Evolutionary conservation across 2,797 vertebrate species (phyloP).

Genomic region (Labeo calbasu): DNA sequence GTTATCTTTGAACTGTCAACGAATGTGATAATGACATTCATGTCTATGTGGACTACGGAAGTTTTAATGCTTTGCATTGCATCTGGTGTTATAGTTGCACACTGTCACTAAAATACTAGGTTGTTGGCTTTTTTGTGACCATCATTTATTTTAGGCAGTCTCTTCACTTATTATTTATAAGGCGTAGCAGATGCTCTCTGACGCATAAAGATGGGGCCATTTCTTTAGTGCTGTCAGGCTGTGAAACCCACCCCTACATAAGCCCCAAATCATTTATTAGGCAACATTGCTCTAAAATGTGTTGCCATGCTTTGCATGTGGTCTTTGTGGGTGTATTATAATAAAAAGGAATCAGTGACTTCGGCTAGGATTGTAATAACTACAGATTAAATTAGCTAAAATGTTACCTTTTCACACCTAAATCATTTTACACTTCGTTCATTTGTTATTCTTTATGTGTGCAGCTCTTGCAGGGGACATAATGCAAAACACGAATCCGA

Average conservation of each 20-base stretch:
- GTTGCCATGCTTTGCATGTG: not conserved
- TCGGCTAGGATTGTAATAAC: not conserved
- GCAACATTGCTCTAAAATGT: not conserved
- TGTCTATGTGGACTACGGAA: not conserved
- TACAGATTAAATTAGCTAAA: not conserved
- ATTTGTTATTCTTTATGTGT: not conserved
- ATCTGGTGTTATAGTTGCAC: not conserved
- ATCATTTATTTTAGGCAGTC: constrained; percentile 51
- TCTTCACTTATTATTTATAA: constrained; percentile 62
- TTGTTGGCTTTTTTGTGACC: constrained; percentile 20
- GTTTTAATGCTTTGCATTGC: not conserved
- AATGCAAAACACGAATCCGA: not conserved
- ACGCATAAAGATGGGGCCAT: constrained; percentile 53
- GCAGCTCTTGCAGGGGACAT: not conserved
- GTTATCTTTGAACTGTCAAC: not conserved
- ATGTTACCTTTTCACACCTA: not conserved
- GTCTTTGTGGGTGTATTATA: not conserved
- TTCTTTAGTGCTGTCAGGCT: constrained; percentile 18
- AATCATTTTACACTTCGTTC: too few relatives aligned
- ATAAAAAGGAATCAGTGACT: not conserved
- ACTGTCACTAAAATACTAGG: not conserved
- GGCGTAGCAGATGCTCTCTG: constrained; percentile 59
- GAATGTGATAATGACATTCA: not conserved
- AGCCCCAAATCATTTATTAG: not conserved
- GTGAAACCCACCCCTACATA: not conserved